Percentiles rank a stretch among this genome's conserved stretches.
phyloP scores from a whole-genome alignment of 2,113 vertebrate species.

The Plecturocebus donacophilus region DNA sequence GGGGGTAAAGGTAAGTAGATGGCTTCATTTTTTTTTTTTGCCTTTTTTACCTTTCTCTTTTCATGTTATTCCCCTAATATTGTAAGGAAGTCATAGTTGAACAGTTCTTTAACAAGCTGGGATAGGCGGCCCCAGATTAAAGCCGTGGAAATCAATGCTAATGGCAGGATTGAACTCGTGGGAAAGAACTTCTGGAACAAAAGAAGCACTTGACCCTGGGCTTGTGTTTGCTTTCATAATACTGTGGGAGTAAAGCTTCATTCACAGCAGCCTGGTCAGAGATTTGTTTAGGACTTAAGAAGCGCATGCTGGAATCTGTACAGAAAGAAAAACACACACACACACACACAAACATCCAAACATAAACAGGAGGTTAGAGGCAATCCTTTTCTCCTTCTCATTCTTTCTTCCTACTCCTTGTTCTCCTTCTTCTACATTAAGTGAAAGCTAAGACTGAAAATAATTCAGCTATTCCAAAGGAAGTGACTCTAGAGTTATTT shows the following conservation, averaged over 20 bases:
- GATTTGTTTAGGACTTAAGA: slow-evolving; percentile 91
- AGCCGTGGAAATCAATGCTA: slow-evolving; percentile 92
- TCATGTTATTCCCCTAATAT: slow-evolving; percentile 62
- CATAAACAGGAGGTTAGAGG: slow-evolving; percentile 85
- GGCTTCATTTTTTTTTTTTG: not conserved
- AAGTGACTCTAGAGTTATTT: slow-evolving; percentile 74
- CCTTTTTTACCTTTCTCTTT: slow-evolving; percentile 29
- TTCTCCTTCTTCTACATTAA: slow-evolving; percentile 44
- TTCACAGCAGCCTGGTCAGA: slow-evolving; percentile 90
- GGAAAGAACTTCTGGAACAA: slow-evolving; percentile 93
- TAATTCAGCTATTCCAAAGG: slow-evolving; percentile 69
- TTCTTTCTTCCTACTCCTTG: not conserved
- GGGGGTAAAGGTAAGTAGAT: slow-evolving; percentile 94
- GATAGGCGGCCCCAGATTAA: slow-evolving; percentile 87
- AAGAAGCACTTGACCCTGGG: slow-evolving; percentile 95
- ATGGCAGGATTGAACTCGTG: slow-evolving; percentile 94
- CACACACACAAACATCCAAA: slow-evolving; percentile 90
- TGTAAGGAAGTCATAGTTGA: slow-evolving; percentile 79
- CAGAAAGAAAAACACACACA: slow-evolving; percentile 89
- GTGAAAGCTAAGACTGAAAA: slow-evolving; percentile 64
- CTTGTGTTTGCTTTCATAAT: slow-evolving; percentile 97
- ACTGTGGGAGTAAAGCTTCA: slow-evolving; percentile 90
- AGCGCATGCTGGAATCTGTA: slow-evolving; percentile 85
- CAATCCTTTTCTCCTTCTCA: slow-evolving; percentile 69
- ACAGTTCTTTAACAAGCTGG: slow-evolving; percentile 84